phyloP scores from a whole-genome alignment of 2,797 vertebrate species.

The Paratrypauchen microcephalus region DNA sequence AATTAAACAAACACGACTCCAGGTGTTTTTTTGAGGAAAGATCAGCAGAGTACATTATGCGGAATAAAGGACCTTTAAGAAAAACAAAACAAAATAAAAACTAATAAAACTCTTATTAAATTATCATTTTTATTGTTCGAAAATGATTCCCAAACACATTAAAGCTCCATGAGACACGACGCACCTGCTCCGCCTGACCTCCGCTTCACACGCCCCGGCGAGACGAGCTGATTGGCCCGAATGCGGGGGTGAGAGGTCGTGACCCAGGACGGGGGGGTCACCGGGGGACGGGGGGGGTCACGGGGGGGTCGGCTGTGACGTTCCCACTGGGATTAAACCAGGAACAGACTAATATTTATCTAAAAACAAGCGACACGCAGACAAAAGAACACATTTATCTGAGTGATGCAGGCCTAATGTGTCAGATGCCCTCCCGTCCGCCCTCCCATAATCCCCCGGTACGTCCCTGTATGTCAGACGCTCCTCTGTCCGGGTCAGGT shows the following conservation, averaged over 20 bases:
- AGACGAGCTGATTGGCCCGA: not conserved
- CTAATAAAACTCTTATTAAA: too few relatives aligned
- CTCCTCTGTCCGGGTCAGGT: not conserved
- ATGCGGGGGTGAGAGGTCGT: not conserved
- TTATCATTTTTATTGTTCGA: too few relatives aligned
- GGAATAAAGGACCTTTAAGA: too few relatives aligned
- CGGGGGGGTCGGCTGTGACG: not conserved
- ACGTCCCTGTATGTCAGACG: not conserved
- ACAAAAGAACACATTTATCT: not conserved
- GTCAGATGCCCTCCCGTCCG: slow-evolving; percentile 1
- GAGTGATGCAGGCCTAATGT: not conserved
- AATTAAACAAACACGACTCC: too few relatives aligned
- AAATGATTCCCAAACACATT: not conserved
- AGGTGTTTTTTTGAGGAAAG: too few relatives aligned
- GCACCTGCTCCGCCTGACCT: not conserved
- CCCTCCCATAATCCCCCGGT: too few relatives aligned
- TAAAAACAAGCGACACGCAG: not conserved
- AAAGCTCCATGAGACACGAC: not conserved
- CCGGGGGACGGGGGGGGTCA: not conserved
- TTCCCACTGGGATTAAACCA: not conserved
- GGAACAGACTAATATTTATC: slow-evolving; percentile 5
- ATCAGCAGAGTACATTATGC: too few relatives aligned
- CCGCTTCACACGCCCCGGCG: not conserved
- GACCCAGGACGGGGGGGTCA: not conserved
- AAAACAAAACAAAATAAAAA: too few relatives aligned